A percentile compares a stretch with the other conserved stretches of the same genome.
Evolutionary conservation across 2,888 invertebrate species (phyloP).

Genomic region (Digitonthophagus gazella): DNA sequence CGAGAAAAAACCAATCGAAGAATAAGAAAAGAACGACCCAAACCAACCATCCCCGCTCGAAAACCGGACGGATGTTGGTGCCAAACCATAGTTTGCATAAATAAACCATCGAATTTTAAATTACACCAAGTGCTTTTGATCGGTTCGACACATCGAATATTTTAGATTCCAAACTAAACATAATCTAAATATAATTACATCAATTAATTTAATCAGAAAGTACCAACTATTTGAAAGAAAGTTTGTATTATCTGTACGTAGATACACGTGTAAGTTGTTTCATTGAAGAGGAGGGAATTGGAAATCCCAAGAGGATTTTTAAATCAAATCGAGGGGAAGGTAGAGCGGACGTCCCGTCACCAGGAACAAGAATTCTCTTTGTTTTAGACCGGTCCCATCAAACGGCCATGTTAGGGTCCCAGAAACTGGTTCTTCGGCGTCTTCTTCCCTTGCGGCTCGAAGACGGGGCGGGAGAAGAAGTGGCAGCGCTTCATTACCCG

Average conservation of each 20-base stretch:
- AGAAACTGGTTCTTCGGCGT: conserved; percentile 43
- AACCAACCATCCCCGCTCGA: neutral
- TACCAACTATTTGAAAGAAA: too few relatives aligned
- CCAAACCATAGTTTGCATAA: neutral
- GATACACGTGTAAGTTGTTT: neutral
- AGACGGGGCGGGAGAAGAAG: conserved; percentile 9
- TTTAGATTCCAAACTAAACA: too few relatives aligned
- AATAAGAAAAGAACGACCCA: neutral
- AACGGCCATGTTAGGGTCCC: conserved; percentile 41
- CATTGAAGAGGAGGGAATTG: neutral
- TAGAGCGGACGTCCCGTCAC: neutral
- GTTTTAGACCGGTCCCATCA: conserved; percentile 45
- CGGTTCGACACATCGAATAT: too few relatives aligned
- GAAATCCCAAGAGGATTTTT: neutral
- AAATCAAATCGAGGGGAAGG: neutral
- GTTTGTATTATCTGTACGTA: too few relatives aligned
- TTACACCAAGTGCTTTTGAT: neutral
- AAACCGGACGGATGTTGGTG: neutral
- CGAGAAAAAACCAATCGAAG: neutral
- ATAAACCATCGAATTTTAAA: neutral
- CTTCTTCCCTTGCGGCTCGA: conserved; percentile 10
- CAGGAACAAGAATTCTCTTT: conserved; percentile 35
- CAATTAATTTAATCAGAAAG: too few relatives aligned
- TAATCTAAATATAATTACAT: too few relatives aligned
- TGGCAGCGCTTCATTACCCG: neutral